Percentiles rank a stretch among this genome's conserved stretches.
Evolutionary conservation across 2,888 invertebrate genomes (phyloP).

Genomic region (Dinocampus coccinellae): DNA sequence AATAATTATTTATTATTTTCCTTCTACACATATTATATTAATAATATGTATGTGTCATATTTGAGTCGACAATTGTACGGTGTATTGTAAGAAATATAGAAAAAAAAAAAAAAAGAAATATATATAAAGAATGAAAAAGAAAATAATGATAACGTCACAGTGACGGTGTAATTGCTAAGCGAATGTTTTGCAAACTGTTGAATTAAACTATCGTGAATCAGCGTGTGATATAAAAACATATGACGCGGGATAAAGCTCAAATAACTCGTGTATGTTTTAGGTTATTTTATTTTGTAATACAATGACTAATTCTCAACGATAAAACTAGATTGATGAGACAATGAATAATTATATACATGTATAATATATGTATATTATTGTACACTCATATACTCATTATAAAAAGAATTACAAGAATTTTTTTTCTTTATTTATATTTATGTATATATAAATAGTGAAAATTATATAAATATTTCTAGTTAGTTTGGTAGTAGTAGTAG

Average conservation of each 20-base stretch:
- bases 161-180: background rate
- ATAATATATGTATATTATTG: no score
- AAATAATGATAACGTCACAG: constrained; percentile 6
- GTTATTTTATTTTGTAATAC: constrained; percentile 15
- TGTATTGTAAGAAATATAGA: background rate
- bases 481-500: no score
- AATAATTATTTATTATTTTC: constrained; percentile 12
- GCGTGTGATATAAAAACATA: constrained; percentile 3
- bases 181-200: constrained; percentile 12
- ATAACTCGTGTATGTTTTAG: constrained; percentile 4
- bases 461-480: background rate
- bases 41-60: constrained; percentile 12
- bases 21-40: background rate
- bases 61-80: constrained; percentile 1
- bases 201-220: constrained; percentile 26
- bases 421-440: background rate
- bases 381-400: no score
- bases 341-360: no score
- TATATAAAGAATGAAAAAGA: no score
- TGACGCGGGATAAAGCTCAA: constrained; percentile 3
- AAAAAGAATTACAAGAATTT: no score
- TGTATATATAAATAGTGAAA: background rate
- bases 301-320: background rate
- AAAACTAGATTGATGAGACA: background rate
- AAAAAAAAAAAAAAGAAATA: constrained; percentile 13